phyloP scores from a whole-genome alignment of 2,888 invertebrate species.

The Drosophila imparisetae region DNA sequence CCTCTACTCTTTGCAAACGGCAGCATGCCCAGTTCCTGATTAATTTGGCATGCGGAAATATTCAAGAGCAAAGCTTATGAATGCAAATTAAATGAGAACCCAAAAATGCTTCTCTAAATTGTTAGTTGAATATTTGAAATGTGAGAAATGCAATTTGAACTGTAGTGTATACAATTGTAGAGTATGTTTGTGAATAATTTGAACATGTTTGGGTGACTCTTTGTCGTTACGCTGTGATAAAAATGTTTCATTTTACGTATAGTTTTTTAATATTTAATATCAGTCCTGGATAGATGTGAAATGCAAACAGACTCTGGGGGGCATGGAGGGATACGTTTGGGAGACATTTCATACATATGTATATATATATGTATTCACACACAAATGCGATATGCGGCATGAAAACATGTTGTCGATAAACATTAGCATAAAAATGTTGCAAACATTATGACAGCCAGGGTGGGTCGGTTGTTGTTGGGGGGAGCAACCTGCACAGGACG shows the following conservation, averaged over 20 bases:
- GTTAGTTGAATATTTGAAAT: background rate
- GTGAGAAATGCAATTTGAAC: background rate
- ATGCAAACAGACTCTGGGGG: conserved; percentile 40
- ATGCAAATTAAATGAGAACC: background rate
- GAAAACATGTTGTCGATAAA: conserved; percentile 74
- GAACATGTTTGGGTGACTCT: conserved; percentile 47
- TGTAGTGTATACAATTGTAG: conserved; percentile 25
- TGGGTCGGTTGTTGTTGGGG: background rate
- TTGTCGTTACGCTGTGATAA: conserved; percentile 66
- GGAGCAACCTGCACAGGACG: background rate
- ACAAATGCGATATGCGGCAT: conserved; percentile 46
- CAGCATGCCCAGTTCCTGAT: background rate
- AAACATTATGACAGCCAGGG: conserved; percentile 58
- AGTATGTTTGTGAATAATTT: conserved; percentile 6
- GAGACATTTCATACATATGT: conserved; percentile 6
- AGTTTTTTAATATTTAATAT: conserved; percentile 80
- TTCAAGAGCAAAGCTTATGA: background rate
- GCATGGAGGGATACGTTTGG: background rate
- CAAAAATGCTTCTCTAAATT: background rate
- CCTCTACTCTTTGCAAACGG: conserved; percentile 23
- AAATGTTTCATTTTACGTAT: conserved; percentile 77
- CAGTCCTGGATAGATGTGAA: conserved; percentile 56
- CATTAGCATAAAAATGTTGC: conserved; percentile 81
- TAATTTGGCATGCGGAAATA: background rate
- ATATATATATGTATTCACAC: conserved; percentile 17